phyloP scores from a whole-genome alignment of 1,140 invertebrate genomes.

The Araneus ventricosus region DNA sequence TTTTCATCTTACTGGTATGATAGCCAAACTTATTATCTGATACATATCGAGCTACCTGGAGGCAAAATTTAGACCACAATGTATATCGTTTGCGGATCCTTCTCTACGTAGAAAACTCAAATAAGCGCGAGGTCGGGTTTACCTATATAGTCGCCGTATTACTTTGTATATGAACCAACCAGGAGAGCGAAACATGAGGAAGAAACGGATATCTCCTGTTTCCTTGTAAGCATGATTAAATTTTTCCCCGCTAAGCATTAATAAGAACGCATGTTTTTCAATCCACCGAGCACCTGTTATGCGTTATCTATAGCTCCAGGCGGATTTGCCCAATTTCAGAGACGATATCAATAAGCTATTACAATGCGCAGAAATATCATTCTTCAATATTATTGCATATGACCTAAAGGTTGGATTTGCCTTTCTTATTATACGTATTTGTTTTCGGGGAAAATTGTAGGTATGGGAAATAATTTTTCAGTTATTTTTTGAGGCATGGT shows the following conservation, averaged over 20 bases:
- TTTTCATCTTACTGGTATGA: neutral
- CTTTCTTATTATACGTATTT: constrained; percentile 64
- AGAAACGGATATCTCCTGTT: constrained; percentile 13
- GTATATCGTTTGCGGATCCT: neutral
- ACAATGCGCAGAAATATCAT: constrained; percentile 58
- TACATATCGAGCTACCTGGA: neutral
- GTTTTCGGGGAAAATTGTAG: constrained; percentile 46
- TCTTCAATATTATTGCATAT: constrained; percentile 65
- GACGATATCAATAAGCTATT: constrained; percentile 66
- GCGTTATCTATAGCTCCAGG: constrained; percentile 60
- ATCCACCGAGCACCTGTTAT: constrained; percentile 62
- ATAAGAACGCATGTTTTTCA: constrained; percentile 63
- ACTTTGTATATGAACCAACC: constrained; percentile 9
- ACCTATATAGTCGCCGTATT: neutral
- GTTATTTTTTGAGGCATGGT: neutral
- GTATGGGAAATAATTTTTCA: constrained; percentile 53
- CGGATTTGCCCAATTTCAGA: constrained; percentile 51
- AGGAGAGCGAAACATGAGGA: neutral
- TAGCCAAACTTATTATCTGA: constrained; percentile 24
- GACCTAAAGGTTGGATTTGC: constrained; percentile 61
- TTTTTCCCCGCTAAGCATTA: constrained; percentile 61
- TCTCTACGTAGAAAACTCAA: neutral
- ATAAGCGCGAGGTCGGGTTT: constrained; percentile 6
- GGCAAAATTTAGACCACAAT: neutral
- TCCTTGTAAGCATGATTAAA: constrained; percentile 56